Percentiles rank a stretch among this genome's conserved stretches.
Conservation (phyloP, 1,140 invertebrate genomes). For the Macrobrachium rosenbergii region DNA sequence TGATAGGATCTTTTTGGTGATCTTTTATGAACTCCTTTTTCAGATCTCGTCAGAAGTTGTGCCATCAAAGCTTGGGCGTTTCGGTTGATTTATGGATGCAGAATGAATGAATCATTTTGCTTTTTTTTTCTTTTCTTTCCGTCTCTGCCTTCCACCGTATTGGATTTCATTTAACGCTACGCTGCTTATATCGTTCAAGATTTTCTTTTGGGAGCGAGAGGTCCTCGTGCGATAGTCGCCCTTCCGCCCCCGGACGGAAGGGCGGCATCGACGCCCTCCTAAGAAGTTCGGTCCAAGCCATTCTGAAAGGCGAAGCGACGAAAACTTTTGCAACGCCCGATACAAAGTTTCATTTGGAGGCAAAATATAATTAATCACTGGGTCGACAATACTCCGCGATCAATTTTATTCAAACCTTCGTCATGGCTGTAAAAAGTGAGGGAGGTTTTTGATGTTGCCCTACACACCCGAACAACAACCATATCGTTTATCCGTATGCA, state of each 20-base stretch:
- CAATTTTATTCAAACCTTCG: slow-evolving; percentile 62
- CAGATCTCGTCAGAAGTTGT: slow-evolving; percentile 60
- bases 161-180: slow-evolving; percentile 61
- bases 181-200: slow-evolving; percentile 44
- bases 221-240: neutral
- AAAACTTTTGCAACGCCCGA: slow-evolving; percentile 47
- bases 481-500: slow-evolving; percentile 60
- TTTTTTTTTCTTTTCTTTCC: slow-evolving; percentile 52
- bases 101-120: slow-evolving; percentile 61
- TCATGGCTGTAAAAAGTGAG: slow-evolving; percentile 57
- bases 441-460: slow-evolving; percentile 62
- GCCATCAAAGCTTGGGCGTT: slow-evolving; percentile 59
- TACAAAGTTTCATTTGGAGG: slow-evolving; percentile 63
- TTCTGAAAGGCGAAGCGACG: slow-evolving; percentile 30
- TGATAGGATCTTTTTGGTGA: slow-evolving; percentile 48
- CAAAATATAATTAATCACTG: slow-evolving; percentile 62
- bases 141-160: slow-evolving; percentile 62
- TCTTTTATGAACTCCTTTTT: slow-evolving; percentile 57
- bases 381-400: slow-evolving; percentile 62
- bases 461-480: slow-evolving; percentile 62
- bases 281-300: neutral
- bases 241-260: slow-evolving; percentile 5
- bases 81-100: slow-evolving; percentile 60
- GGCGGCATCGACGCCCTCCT: neutral
- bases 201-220: slow-evolving; percentile 35